These are phyloP conservation scores for Mesodorylaimus sp. DNA, from an alignment of 2,888 invertebrate genomes.

Conservation along the genomic window DNA sequence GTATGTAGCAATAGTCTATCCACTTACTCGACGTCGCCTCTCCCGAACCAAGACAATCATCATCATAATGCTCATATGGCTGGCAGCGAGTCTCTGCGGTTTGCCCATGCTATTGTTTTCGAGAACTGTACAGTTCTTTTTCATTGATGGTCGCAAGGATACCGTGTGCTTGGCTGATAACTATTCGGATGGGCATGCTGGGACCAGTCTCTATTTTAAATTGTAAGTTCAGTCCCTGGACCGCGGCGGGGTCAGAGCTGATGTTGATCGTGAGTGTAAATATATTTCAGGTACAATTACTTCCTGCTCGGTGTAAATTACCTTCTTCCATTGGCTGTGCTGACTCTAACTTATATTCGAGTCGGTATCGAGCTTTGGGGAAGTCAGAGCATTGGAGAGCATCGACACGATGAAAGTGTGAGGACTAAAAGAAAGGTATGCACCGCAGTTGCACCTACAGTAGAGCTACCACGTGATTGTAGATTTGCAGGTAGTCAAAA, in stretches of 20 bases:
- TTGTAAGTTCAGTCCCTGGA: slow-evolving; percentile 12
- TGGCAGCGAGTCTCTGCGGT: slow-evolving; percentile 55
- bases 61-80: slow-evolving; percentile 60
- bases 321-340: slow-evolving; percentile 58
- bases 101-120: slow-evolving; percentile 63
- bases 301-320: slow-evolving; percentile 63
- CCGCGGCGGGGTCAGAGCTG: neutral
- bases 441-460: too few species aligned
- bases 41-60: slow-evolving; percentile 57
- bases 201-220: slow-evolving; percentile 13
- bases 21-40: slow-evolving; percentile 64
- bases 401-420: slow-evolving; percentile 63
- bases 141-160: slow-evolving; percentile 14
- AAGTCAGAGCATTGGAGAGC: slow-evolving; percentile 64
- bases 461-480: too few species aligned
- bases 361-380: slow-evolving; percentile 73
- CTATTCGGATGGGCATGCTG: slow-evolving; percentile 18
- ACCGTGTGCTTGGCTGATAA: slow-evolving; percentile 20
- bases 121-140: slow-evolving; percentile 47
- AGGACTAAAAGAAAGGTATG: slow-evolving; percentile 61
- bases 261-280: neutral
- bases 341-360: slow-evolving; percentile 57
- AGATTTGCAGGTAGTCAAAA: slow-evolving; percentile 8
- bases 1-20: slow-evolving; percentile 55
- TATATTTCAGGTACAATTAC: slow-evolving; percentile 54